Percentiles rank a stretch among this genome's conserved stretches.
These are phyloP conservation scores for Heteropelma amictum DNA, from an alignment of 2,888 invertebrate genomes.

Conservation along the genomic window DNA sequence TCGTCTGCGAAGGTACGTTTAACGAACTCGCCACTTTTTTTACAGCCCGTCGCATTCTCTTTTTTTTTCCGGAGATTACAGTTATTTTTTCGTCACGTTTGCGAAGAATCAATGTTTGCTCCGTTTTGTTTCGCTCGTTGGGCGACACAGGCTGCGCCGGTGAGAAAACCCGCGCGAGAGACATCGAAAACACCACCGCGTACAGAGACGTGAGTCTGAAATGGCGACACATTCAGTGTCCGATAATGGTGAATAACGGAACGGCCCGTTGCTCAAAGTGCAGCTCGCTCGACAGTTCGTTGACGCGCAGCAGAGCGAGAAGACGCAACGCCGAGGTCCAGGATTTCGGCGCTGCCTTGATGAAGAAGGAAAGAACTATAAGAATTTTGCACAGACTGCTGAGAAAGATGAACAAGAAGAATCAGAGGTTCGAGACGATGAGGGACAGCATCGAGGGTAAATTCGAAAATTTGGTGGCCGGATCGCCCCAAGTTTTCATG, in stretches of 20 bases:
- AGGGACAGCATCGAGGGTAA: conserved; percentile 50
- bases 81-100: too few relatives aligned
- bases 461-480: conserved; percentile 39
- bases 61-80: too few relatives aligned
- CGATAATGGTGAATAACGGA: conserved; percentile 68
- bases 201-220: conserved; percentile 67
- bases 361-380: conserved; percentile 59
- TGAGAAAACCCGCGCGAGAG: conserved; percentile 53
- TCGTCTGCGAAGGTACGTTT: conserved; percentile 67
- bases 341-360: conserved; percentile 41
- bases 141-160: conserved; percentile 51
- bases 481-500: conserved; percentile 45
- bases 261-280: conserved; percentile 69
- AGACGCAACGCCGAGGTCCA: conserved; percentile 52
- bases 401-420: conserved; percentile 56
- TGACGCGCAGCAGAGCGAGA: conserved; percentile 50
- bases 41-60: too few relatives aligned
- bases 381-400: conserved; percentile 56
- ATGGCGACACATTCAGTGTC: conserved; percentile 71
- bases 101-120: neutral
- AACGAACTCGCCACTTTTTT: too few relatives aligned
- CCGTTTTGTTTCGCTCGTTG: neutral
- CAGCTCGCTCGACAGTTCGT: conserved; percentile 54
- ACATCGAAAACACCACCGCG: conserved; percentile 55
- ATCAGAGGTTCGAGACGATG: conserved; percentile 51